Percentiles rank a stretch among this genome's conserved stretches.
Conservation (phyloP, 2,888 invertebrate genomes). For the Temnothorax unifasciatus region DNA sequence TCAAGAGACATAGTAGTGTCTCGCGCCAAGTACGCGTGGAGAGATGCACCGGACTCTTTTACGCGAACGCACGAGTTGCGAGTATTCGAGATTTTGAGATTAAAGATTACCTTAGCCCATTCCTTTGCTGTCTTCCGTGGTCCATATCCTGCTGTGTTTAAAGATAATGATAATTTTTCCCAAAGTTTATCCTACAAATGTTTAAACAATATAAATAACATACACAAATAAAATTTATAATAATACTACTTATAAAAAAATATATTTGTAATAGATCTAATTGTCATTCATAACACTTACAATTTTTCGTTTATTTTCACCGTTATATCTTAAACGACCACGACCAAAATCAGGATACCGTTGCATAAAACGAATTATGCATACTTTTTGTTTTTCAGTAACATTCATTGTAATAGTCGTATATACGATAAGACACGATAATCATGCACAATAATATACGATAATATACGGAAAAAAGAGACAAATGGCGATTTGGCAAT, state of each 20-base stretch:
- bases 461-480: too few relatives aligned
- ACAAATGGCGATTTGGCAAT: too few relatives aligned
- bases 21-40: too few relatives aligned
- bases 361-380: neutral
- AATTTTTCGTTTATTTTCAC: slow-evolving; percentile 24
- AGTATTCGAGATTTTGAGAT: too few relatives aligned
- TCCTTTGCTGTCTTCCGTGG: slow-evolving; percentile 9
- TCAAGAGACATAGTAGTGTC: too few relatives aligned
- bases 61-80: too few relatives aligned
- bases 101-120: slow-evolving; percentile 28
- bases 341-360: slow-evolving; percentile 16
- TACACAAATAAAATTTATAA: neutral
- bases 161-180: slow-evolving; percentile 12
- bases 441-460: too few relatives aligned
- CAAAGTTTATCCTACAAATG: slow-evolving; percentile 2
- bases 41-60: too few relatives aligned
- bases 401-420: slow-evolving; percentile 10
- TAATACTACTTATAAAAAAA: slow-evolving; percentile 1
- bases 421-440: neutral
- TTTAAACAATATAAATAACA: slow-evolving; percentile 10
- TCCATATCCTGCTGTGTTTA: slow-evolving; percentile 18
- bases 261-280: neutral
- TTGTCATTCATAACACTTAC: slow-evolving; percentile 4
- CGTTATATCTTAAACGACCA: slow-evolving; percentile 4
- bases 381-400: neutral